These are phyloP conservation scores for Papilio polytes DNA, from an alignment of 1,140 invertebrate species.

Conservation along the genomic window DNA sequence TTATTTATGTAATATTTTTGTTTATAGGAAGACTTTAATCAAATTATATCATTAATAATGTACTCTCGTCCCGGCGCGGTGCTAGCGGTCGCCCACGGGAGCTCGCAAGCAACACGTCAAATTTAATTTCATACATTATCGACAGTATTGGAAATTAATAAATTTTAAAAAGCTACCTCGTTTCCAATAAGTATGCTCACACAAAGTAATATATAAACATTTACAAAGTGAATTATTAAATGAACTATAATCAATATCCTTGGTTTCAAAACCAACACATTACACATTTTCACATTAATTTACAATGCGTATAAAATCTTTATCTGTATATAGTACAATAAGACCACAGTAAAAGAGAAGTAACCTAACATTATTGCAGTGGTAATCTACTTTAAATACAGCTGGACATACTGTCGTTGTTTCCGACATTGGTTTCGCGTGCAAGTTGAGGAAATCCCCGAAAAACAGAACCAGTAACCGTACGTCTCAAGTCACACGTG, in stretches of 20 bases:
- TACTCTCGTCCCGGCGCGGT: conserved; percentile 45
- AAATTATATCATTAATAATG: conserved; percentile 76
- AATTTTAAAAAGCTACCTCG: conserved; percentile 8
- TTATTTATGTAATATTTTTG: background rate
- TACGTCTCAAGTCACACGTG: conserved; percentile 26
- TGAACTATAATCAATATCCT: background rate
- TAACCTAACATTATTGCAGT: background rate
- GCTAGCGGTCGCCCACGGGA: conserved; percentile 39
- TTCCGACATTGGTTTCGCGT: conserved; percentile 7
- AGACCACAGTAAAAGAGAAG: background rate
- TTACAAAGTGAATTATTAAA: background rate
- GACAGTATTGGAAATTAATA: conserved; percentile 25
- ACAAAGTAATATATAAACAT: background rate
- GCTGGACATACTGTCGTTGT: background rate
- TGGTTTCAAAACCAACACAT: too few relatives aligned
- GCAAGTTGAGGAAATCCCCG: conserved; percentile 20
- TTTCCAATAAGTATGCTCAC: background rate
- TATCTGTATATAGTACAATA: background rate
- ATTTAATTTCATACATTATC: conserved; percentile 67
- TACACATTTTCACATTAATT: too few relatives aligned
- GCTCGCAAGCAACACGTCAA: conserved; percentile 63
- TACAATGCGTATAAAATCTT: too few relatives aligned
- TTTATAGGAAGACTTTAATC: conserved; percentile 60
- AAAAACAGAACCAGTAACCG: conserved; percentile 28
- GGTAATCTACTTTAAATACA: background rate